These are phyloP conservation scores for Amia ocellicauda DNA, from an alignment of 2,113 vertebrate species.

Conservation along the genomic window DNA sequence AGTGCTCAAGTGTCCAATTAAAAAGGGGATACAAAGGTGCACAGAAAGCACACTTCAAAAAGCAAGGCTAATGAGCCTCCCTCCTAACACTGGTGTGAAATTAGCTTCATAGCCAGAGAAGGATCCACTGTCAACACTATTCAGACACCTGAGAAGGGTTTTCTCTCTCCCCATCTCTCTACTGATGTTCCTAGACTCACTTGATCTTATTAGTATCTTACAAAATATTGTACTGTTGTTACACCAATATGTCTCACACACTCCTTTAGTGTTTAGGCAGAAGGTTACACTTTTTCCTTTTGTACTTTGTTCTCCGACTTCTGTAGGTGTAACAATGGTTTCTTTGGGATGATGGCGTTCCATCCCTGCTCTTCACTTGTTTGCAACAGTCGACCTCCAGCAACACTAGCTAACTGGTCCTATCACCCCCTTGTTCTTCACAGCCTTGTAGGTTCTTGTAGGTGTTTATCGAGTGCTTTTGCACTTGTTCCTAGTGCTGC, in stretches of 20 bases:
- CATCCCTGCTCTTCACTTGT: no score
- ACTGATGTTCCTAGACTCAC: conserved; percentile 24
- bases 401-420: no score
- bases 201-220: conserved; percentile 48
- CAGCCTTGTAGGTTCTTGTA: no score
- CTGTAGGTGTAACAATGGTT: no score
- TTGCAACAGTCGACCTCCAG: no score
- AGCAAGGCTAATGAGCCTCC: conserved; percentile 55
- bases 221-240: not conserved
- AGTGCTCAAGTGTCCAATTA: conserved; percentile 92
- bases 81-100: conserved; percentile 33
- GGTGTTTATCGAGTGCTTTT: no score
- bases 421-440: no score
- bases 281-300: conserved; percentile 40
- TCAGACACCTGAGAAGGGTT: conserved; percentile 9
- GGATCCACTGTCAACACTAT: not conserved
- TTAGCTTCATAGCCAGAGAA: not conserved
- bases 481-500: no score
- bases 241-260: not conserved
- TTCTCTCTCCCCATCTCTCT: no score
- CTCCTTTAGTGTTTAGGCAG: conserved; percentile 40
- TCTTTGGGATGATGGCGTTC: no score
- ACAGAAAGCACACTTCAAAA: conserved; percentile 61
- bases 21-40: conserved; percentile 72
- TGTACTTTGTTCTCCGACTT: no score